Evolutionary conservation across 2,113 vertebrate genomes (phyloP), one percentile per base, ranked within the genome.

Genomic region (Thamnaconus septentrionalis): DNA sequence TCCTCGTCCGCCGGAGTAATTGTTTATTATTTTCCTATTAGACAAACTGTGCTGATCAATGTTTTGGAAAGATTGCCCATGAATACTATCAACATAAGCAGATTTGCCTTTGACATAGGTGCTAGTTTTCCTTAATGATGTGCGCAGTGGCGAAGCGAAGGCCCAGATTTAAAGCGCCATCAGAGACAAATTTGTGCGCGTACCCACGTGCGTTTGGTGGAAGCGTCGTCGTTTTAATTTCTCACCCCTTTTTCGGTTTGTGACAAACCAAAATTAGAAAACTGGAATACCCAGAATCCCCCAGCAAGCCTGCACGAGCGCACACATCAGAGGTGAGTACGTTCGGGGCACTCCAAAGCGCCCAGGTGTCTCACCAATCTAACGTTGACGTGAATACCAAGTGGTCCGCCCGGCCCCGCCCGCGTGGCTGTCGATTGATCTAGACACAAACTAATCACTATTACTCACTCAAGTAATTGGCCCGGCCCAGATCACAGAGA

Each of bases 11-110:
- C 90, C 86, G 86, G 92, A 93, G 95, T 98, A 98, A 99, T 99
- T 98, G 95, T 98, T 98, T 99, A 97, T 98, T 98, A 98, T 97
- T 98, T 98, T 98, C 94, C 93, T 98, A 96, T 98, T 97, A 98
- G 93, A 93, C 94, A 96, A 96, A 98, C 93, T 93, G 92, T 92
- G 93, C 92, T 92, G 93, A 97, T 99, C 97, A 94, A 97, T 98
- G 95, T 93, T 93, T 92, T 93, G 91, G 93, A 96, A 92, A 92
- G 92, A 91, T 90, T 92, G 91, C 89, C 94, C 93, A 93, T 96
- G 94, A 96, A 95, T 94, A 95, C 92, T 91, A 94, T 94, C 94
- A 94, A 92, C 94, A 95, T 96, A 95, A 96, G 96, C 95, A 96
- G 94, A 96, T 96, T 95, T 95, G 92, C 93, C 91, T 94, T 92